Evolutionary conservation across 2,113 vertebrate genomes (phyloP), one percentile per base, ranked within the genome.

Genomic region (Epinephelus moara): DNA sequence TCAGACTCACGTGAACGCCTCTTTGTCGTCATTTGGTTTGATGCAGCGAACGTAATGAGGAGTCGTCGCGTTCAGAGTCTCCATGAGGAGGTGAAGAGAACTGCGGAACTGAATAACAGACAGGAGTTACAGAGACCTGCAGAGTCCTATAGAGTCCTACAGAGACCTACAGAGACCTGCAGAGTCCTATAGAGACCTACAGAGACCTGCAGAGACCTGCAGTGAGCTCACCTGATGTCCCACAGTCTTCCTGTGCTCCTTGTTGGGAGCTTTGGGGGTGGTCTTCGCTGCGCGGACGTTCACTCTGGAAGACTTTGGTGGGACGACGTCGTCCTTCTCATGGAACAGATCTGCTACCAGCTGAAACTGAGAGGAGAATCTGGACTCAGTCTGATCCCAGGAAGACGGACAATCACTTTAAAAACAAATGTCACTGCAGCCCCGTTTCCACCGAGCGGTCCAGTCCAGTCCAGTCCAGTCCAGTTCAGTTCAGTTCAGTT

Each of bases 11-110:
- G 92, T 95, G 91, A 99, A 99, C 0, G 97, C 84, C 42, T 97
- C 96, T 71, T 99, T 99, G 40, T 92, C 73, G 0, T 99, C 97
- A 0, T 99, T 99, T 8, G 98, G 98, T 86, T 99, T 99, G 95
- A 99, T 97, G 92, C 98, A 99, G 90, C 98, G 97, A 30, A 99
- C 98, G 0, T 99, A 99, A 88, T 99, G 98, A 0, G 98, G 98
- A 0, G 97, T 99, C 0, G 98, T 99, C 59, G 97, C 96, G 0
- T 99, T 99, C 87, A 99, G 93, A 0, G 98, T 99, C 85, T 99
- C 98, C 98, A 98, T 99, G 55, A 99, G 96, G 56, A 99, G 94
- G 0, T 97, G 95, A 52, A 99, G 92, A 0, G 98, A 99, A 61
- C 92, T 97, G 15, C 97, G 97, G 92, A 99, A 99, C 98, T 99